phyloP scores from a whole-genome alignment of 23 tunicate genomes.

The Ascidia mentula region DNA sequence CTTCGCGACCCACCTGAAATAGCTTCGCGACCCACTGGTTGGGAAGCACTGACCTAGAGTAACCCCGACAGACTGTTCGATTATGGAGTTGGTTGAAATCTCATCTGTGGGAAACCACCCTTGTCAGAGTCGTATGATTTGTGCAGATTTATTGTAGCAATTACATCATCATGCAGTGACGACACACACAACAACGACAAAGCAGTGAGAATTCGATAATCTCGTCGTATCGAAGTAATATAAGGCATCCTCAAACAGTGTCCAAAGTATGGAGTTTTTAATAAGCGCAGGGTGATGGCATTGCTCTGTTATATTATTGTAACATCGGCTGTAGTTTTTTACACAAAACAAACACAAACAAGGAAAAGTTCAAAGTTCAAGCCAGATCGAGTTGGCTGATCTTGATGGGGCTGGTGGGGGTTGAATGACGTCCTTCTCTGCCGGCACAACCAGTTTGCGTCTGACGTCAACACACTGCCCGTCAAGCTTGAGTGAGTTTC shows the following conservation, averaged over 20 bases:
- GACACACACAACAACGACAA: neutral
- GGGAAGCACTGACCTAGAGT: too few relatives aligned
- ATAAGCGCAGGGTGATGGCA: too few relatives aligned
- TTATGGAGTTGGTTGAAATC: too few relatives aligned
- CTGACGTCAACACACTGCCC: constrained; percentile 82
- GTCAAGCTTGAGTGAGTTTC: constrained; percentile 79
- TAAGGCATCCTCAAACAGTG: too few relatives aligned
- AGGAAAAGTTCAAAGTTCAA: neutral
- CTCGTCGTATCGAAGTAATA: neutral
- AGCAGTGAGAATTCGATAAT: constrained; percentile 7
- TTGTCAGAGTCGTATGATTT: too few relatives aligned
- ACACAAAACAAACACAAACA: neutral
- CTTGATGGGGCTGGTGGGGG: constrained; percentile 75
- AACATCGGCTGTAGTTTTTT: too few relatives aligned
- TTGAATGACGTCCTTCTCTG: constrained; percentile 77
- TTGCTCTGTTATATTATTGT: neutral
- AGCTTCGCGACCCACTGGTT: too few relatives aligned
- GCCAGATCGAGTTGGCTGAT: constrained; percentile 76
- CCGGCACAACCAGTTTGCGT: constrained; percentile 80
- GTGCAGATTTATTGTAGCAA: constrained; percentile 10
- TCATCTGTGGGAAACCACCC: too few relatives aligned
- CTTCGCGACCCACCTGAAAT: too few relatives aligned
- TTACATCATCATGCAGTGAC: constrained; percentile 13
- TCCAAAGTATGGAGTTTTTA: too few relatives aligned
- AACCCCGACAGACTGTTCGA: too few relatives aligned